Base-by-base conservation (phyloP, 2,888 invertebrate species). In the Nomada fucata region DNA sequence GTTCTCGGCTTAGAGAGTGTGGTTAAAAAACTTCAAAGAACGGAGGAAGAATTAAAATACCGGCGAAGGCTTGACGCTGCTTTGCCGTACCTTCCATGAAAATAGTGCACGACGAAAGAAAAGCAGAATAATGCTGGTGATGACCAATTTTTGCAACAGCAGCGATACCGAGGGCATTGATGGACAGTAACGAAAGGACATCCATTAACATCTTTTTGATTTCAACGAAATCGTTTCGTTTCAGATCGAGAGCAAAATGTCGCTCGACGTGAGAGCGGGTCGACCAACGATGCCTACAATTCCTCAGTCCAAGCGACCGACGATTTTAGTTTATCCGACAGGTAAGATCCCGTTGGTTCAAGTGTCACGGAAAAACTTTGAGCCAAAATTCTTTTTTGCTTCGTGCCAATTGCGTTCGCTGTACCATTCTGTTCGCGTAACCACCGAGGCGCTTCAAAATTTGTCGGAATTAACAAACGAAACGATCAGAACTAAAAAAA, bases 281-380 rank as follows among this genome's bases (percentile, higher is more conserved):
- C 90, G 92, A 79, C 92, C 93, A 53, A 93, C 93, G 26, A 89
- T 92, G 85, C 92, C 93, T 65, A 93, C 93, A 47, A 94, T 93
- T 79, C 94, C 94, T 63, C 94, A 96, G 89, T 96, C 95, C 91
- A 97, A 97, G 93, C 95, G 96, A 90, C 96, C 97, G 80, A 96
- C 96, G 47, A 95, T 97, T 91, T 95, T 96, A 89, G 95, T 97
- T 84, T 96, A 96, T 93, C 96, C 96, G 26, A 96, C 96, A 91
- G 96, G 96, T 96, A 92, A 94, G 94, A 74, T 26, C 13, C 7
- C n/a, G 11, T 2, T 23, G 2, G n/a, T 13, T 0, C 4, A 61
- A 50, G 10, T 60, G n/a, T 65, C 65, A 0, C 4, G 9, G 1
- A 36, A 53, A 57, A 53, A 53, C 20, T 53, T 2, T n/a, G 0